phyloP scores from a whole-genome alignment of 2,113 vertebrate species.

The Lepidothrix coronata region DNA sequence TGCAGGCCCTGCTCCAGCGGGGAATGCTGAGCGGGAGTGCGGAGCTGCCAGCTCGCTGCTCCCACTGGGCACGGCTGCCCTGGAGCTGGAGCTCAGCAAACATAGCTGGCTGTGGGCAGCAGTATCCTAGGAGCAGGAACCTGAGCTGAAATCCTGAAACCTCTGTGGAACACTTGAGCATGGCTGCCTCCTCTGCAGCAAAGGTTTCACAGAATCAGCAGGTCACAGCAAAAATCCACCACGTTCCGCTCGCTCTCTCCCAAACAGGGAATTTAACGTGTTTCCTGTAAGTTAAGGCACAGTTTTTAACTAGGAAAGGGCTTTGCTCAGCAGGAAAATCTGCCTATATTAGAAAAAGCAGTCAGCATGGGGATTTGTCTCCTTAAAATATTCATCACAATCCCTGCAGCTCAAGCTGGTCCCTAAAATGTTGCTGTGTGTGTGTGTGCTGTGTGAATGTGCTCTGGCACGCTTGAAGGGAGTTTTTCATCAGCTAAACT shows the following conservation, averaged over 20 bases:
- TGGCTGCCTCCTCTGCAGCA: neutral
- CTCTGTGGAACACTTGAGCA: neutral
- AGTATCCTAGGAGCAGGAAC: constrained; percentile 2
- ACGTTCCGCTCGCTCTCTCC: neutral
- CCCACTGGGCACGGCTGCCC: neutral
- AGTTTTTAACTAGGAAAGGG: neutral
- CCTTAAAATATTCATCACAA: neutral
- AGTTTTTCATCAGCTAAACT: neutral
- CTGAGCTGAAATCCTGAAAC: neutral
- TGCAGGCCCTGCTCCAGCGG: neutral
- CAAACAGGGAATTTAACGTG: neutral
- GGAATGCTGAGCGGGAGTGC: neutral
- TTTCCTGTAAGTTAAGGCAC: neutral
- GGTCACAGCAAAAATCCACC: neutral
- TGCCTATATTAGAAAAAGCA: neutral
- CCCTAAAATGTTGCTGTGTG: neutral
- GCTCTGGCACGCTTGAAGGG: neutral
- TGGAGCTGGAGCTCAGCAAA: neutral
- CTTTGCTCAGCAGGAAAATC: neutral
- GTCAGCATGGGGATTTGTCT: neutral
- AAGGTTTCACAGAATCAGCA: neutral
- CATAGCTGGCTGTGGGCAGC: neutral
- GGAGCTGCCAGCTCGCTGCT: neutral
- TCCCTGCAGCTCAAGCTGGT: neutral
- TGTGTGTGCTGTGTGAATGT: neutral